These are phyloP conservation scores for Rhamphomyia laevipes DNA, from an alignment of 2,888 invertebrate genomes.

Conservation along the genomic window DNA sequence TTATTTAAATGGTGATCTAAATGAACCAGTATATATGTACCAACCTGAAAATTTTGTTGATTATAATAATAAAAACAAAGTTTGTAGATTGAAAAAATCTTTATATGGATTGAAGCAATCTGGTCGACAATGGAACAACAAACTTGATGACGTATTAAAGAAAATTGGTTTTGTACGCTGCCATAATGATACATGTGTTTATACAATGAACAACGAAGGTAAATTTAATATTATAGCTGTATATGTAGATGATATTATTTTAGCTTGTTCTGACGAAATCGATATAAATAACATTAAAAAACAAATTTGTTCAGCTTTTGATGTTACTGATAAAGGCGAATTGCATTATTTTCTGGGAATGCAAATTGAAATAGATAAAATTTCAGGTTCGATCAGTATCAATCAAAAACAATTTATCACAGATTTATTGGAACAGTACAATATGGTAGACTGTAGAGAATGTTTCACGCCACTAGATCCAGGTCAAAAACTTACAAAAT, in stretches of 20 bases:
- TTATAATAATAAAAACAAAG: not conserved
- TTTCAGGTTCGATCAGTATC: not conserved
- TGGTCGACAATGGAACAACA: not conserved
- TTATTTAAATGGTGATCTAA: constrained; percentile 7
- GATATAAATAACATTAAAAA: constrained; percentile 9
- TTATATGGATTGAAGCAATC: constrained; percentile 5
- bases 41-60: constrained; percentile 4
- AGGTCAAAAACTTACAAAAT: constrained; percentile 4
- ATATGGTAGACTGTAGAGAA: constrained; percentile 4
- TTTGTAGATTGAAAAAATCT: constrained; percentile 2
- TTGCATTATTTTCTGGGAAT: constrained; percentile 8
- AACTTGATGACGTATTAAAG: not conserved
- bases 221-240: constrained; percentile 1
- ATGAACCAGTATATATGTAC: constrained; percentile 5
- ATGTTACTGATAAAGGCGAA: constrained; percentile 8
- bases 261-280: constrained; percentile 1
- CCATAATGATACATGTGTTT: too few relatives aligned
- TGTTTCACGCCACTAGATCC: constrained; percentile 8
- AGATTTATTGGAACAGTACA: not conserved
- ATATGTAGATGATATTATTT: constrained; percentile 9
- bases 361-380: not conserved
- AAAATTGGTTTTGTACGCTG: not conserved
- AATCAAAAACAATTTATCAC: constrained; percentile 7
- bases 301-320: constrained; percentile 5
- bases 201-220: too few relatives aligned